A percentile compares a stretch with the other conserved stretches of the same genome.
phyloP scores from a whole-genome alignment of 2,888 invertebrate genomes.

The Teleiodes luculella region DNA sequence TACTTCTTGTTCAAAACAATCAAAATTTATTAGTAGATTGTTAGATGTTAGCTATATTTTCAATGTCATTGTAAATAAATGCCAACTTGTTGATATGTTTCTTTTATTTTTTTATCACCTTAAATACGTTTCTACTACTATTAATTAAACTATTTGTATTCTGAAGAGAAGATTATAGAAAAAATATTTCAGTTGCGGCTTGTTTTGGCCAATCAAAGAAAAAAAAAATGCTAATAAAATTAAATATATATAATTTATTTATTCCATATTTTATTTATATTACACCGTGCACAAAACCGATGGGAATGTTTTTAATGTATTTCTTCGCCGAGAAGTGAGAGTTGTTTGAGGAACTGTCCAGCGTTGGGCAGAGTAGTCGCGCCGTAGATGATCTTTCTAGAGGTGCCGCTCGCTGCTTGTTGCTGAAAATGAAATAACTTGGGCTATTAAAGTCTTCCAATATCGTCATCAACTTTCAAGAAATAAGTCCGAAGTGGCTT shows the following conservation, averaged over 20 bases:
- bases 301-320: slow-evolving; percentile 74
- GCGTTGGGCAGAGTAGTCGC: slow-evolving; percentile 96
- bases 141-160: too few relatives aligned
- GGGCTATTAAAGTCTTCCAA: neutral
- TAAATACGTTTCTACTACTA: neutral
- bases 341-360: slow-evolving; percentile 94
- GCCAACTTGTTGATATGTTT: slow-evolving; percentile 75
- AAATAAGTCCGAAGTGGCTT: too few relatives aligned
- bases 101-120: slow-evolving; percentile 44
- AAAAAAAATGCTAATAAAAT: neutral
- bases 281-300: slow-evolving; percentile 12
- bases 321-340: slow-evolving; percentile 88
- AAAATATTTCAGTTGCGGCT: too few relatives aligned
- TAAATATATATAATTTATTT: neutral
- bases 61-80: slow-evolving; percentile 79
- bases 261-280: neutral
- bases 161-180: too few relatives aligned
- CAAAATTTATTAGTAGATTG: slow-evolving; percentile 74
- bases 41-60: slow-evolving; percentile 79
- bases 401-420: slow-evolving; percentile 80
- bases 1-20: slow-evolving; percentile 79
- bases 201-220: too few relatives aligned
- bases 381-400: slow-evolving; percentile 94
- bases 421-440: slow-evolving; percentile 68
- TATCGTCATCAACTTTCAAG: too few relatives aligned